Evolutionary conservation across 2,888 invertebrate species (phyloP).

Genomic region (Chloromyia formosa): DNA sequence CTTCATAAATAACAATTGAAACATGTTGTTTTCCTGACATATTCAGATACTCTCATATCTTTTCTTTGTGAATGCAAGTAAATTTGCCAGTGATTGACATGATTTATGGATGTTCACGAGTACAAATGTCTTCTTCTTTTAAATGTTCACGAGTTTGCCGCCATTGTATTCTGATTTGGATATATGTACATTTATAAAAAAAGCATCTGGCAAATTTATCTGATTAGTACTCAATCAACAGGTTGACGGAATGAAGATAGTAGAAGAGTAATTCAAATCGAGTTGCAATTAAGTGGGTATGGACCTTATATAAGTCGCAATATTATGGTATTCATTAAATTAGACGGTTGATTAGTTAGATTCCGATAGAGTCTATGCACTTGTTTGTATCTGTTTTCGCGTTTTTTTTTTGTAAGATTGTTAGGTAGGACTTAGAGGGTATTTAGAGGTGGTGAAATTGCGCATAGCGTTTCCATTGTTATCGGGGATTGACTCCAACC

Average conservation of each 20-base stretch:
- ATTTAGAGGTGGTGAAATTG: too few relatives aligned
- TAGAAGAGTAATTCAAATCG: background rate
- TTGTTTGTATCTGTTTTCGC: too few relatives aligned
- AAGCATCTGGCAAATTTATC: slow-evolving; percentile 19
- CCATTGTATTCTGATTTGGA: slow-evolving; percentile 6
- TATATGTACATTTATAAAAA: too few relatives aligned
- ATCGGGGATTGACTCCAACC: too few relatives aligned
- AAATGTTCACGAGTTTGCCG: background rate
- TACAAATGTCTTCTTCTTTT: background rate
- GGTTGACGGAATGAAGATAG: background rate
- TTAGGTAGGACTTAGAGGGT: too few relatives aligned
- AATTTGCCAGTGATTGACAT: slow-evolving; percentile 28
- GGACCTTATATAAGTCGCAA: background rate
- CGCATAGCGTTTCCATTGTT: too few relatives aligned
- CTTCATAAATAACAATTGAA: too few relatives aligned
- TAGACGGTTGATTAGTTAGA: background rate
- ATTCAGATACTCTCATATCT: background rate
- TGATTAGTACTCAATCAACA: slow-evolving; percentile 15
- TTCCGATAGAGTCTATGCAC: too few relatives aligned
- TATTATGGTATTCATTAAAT: background rate
- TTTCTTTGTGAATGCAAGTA: slow-evolving; percentile 4
- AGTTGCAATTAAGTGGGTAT: background rate
- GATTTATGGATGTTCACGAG: slow-evolving; percentile 18
- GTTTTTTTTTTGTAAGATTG: too few relatives aligned
- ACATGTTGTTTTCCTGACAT: too few relatives aligned